phyloP scores from a whole-genome alignment of 2,797 vertebrate genomes.

The Sarcoramphus papa region DNA sequence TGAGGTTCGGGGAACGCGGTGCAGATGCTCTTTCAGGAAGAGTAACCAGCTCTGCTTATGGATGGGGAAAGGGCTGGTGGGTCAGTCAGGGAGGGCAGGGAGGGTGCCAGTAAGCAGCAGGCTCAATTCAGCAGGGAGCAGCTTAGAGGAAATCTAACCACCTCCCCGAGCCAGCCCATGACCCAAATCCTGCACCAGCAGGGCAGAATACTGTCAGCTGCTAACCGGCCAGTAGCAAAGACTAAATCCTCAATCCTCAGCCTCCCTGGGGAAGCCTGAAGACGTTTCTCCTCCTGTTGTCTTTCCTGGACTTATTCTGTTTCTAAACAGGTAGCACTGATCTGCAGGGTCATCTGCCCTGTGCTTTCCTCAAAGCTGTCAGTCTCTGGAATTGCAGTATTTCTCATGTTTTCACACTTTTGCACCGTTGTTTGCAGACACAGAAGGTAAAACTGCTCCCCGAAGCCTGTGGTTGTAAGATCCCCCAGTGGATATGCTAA shows the following conservation, averaged over 20 bases:
- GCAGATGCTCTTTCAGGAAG: neutral
- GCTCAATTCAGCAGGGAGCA: neutral
- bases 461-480: neutral
- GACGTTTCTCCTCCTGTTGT: neutral
- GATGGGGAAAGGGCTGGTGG: neutral
- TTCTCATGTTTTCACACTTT: neutral
- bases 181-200: neutral
- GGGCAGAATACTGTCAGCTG: neutral
- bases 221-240: neutral
- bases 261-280: neutral
- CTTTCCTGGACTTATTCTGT: neutral
- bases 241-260: neutral
- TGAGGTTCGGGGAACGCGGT: accelerated
- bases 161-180: accelerated
- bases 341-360: neutral
- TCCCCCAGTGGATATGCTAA: neutral
- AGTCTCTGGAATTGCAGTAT: neutral
- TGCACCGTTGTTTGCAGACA: neutral
- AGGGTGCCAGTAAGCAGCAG: neutral
- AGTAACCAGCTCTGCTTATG: neutral
- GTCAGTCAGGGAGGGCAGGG: too few relatives aligned
- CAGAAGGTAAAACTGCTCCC: neutral
- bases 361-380: neutral
- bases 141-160: neutral
- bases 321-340: neutral